A percentile compares a stretch with the other conserved stretches of the same genome.
phyloP scores from a whole-genome alignment of 2,797 vertebrate species.

The Smutsia gigantea region DNA sequence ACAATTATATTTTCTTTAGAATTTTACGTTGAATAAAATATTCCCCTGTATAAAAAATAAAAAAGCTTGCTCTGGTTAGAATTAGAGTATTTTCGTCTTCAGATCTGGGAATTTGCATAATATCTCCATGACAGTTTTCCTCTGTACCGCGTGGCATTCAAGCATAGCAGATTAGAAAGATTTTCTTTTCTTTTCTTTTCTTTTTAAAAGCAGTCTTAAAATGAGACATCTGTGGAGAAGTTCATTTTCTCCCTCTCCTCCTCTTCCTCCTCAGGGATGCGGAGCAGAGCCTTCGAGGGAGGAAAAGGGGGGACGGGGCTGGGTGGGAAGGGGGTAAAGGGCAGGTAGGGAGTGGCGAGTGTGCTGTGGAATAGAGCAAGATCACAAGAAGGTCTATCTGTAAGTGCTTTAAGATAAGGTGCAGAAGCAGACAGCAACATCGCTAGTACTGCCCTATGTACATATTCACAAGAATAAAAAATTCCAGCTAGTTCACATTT shows the following conservation, averaged over 20 bases:
- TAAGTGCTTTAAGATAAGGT: slow-evolving; percentile 95
- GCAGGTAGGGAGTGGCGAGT: slow-evolving; percentile 51
- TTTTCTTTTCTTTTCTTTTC: slow-evolving; percentile 84
- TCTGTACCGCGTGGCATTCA: slow-evolving; percentile 89
- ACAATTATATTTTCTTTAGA: slow-evolving; percentile 91
- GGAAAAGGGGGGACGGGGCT: slow-evolving; percentile 69
- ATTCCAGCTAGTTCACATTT: slow-evolving; percentile 92
- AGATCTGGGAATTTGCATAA: slow-evolving; percentile 90
- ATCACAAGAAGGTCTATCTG: slow-evolving; percentile 86
- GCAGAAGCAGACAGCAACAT: slow-evolving; percentile 91
- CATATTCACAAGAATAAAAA: slow-evolving; percentile 91
- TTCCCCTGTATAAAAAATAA: slow-evolving; percentile 92
- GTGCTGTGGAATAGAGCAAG: slow-evolving; percentile 87
- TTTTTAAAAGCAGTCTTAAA: slow-evolving; percentile 88
- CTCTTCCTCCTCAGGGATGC: slow-evolving; percentile 81
- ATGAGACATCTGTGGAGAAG: slow-evolving; percentile 83
- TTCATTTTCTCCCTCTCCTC: slow-evolving; percentile 82
- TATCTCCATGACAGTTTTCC: slow-evolving; percentile 87
- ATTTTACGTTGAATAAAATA: slow-evolving; percentile 93
- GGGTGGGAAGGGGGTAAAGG: slow-evolving; percentile 34
- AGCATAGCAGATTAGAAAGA: slow-evolving; percentile 90
- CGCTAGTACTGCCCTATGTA: slow-evolving; percentile 91
- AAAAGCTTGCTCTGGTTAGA: slow-evolving; percentile 91
- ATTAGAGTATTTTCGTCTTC: slow-evolving; percentile 88
- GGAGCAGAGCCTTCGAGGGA: slow-evolving; percentile 62